A percentile compares a stretch with the other conserved stretches of the same genome.
Evolutionary conservation across 2,888 invertebrate genomes (phyloP).

Genomic region (Pecten maximus): DNA sequence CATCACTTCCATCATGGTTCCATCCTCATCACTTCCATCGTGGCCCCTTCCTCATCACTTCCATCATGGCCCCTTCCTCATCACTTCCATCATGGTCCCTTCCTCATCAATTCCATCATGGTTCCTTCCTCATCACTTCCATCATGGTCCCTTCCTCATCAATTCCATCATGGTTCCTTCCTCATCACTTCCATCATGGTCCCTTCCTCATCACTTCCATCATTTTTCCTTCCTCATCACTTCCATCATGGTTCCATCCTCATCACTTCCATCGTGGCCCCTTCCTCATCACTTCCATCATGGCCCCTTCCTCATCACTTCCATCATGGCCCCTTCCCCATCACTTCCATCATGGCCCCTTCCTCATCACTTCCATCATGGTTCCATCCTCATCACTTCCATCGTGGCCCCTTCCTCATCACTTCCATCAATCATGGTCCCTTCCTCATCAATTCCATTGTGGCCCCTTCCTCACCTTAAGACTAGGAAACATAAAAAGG

Average conservation of each 20-base stretch:
- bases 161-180: too few species aligned
- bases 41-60: background rate
- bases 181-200: background rate
- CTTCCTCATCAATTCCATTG: too few species aligned
- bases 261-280: background rate
- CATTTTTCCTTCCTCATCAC: background rate
- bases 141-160: background rate
- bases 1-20: background rate
- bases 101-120: background rate
- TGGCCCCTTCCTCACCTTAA: too few species aligned
- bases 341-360: background rate
- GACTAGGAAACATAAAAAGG: background rate
- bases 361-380: background rate
- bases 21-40: background rate
- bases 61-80: background rate
- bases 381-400: background rate
- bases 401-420: background rate
- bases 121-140: background rate
- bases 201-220: background rate
- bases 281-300: background rate
- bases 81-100: background rate
- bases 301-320: background rate
- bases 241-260: too few species aligned
- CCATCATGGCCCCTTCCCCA: background rate
- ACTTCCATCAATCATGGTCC: too few species aligned